Evolutionary conservation across 2,113 vertebrate genomes (phyloP).

Genomic region (Saiga tatarica): DNA sequence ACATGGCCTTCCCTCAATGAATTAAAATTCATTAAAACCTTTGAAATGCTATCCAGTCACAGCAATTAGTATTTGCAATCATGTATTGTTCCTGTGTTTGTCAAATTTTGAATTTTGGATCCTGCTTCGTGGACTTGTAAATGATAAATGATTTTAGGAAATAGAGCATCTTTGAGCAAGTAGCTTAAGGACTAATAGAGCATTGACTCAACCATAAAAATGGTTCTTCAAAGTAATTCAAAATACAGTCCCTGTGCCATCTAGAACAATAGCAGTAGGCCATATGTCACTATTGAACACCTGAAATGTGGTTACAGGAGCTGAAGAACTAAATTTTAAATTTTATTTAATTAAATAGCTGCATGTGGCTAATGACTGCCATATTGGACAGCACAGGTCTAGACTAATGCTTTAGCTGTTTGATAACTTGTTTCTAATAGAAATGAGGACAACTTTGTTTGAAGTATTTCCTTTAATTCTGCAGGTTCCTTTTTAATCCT

Average conservation of each 20-base stretch:
- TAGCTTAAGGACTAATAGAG: neutral
- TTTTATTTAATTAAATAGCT: neutral
- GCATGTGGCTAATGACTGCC: neutral
- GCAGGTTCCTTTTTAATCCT: slow-evolving; percentile 89
- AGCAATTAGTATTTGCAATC: neutral
- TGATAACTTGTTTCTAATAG: neutral
- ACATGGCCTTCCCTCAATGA: neutral
- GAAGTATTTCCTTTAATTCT: slow-evolving; percentile 17
- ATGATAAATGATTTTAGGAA: slow-evolving; percentile 15
- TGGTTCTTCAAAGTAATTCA: neutral
- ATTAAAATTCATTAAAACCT: slow-evolving; percentile 2
- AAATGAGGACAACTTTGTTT: neutral
- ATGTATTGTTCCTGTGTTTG: neutral
- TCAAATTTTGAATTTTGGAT: slow-evolving; percentile 18
- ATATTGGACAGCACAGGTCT: neutral
- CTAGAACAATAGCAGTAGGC: neutral
- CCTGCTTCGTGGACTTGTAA: neutral
- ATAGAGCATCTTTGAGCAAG: neutral
- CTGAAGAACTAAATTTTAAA: neutral
- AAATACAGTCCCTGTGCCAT: neutral
- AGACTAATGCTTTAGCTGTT: neutral
- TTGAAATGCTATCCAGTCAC: neutral
- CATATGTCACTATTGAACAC: neutral
- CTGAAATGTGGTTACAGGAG: neutral
- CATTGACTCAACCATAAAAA: neutral